Evolutionary conservation across 2,113 vertebrate species (phyloP), one percentile per base, ranked within the genome.

Genomic region (Cricetomys ansorgei): DNA sequence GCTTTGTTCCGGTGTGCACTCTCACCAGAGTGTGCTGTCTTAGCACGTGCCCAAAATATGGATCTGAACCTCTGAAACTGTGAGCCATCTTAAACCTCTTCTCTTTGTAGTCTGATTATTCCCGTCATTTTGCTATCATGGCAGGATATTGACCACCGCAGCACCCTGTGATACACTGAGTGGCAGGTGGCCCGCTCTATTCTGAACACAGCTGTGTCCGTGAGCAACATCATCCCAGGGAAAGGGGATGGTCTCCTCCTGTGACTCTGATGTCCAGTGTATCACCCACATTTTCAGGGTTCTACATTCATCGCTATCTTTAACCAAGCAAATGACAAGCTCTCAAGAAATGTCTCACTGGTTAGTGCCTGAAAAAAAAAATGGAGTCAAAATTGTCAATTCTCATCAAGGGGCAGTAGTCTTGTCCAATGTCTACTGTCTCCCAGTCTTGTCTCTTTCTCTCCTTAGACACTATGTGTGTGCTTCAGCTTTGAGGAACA

Each of bases 301-400:
- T 40, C 48, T 2, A 31, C 21, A 23, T 43, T 88, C 34, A 55
- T 59, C 45, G 62, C 31, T 57, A 64, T 23, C 29, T 80, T 91
- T 65, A 37, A 34, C 67, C 6, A 53, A 37, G 34, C 19, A 70
- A 88, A 17, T 40, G 43, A 64, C 48, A 80, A 70, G 13, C 40
- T 96, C 17, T 40, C 40, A 86, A n/a, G 23, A 90, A 97, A 94
- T 70, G 43, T 59, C 2, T 87, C 48, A 59, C 5, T 48, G 40
- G 34, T 15, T 86, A 3, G 0, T 21, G 5, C 17, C 73, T 89
- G 57, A 87, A 80, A 89, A 48, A 73, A 87, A 80, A 89, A 48
- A 73, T 25, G 50, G 55, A 69, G 53, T 64, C 19, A 16, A 91
- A 67, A 75, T 76, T 76, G 77, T 65, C 3, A 17, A 19, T 93